These are phyloP conservation scores for Heterodera filipjevi DNA, from an alignment of 2,888 invertebrate species.

Conservation along the genomic window DNA sequence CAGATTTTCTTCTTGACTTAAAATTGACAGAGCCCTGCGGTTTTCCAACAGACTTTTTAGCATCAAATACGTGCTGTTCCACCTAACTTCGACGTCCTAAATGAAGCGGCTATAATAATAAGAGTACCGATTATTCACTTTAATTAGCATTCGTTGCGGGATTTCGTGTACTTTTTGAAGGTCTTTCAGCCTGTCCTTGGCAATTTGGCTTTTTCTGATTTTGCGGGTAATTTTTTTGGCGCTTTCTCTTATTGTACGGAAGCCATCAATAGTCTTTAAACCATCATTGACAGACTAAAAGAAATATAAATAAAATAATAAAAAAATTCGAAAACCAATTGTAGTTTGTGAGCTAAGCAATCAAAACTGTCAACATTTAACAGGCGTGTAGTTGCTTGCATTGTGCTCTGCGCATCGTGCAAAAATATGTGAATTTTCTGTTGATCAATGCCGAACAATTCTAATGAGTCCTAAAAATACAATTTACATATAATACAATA, in stretches of 20 bases:
- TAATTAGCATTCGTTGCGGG: not conserved
- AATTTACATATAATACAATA: not conserved
- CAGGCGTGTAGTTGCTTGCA: not conserved
- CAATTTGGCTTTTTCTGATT: not conserved
- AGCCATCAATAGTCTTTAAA: not conserved
- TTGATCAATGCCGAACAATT: not conserved
- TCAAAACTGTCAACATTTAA: not conserved
- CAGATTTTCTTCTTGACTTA: constrained; percentile 2
- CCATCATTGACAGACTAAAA: not conserved
- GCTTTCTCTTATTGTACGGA: not conserved
- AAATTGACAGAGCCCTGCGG: not conserved
- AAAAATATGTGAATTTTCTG: not conserved
- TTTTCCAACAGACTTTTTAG: not conserved
- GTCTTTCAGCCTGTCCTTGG: not conserved
- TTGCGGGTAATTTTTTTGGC: not conserved
- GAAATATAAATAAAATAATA: not conserved
- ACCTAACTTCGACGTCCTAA: constrained; percentile 18
- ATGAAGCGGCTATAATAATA: too few relatives aligned
- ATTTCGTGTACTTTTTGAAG: not conserved
- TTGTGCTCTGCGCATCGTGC: not conserved
- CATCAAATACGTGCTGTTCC: constrained; percentile 6
- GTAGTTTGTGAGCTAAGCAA: not conserved
- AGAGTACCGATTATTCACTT: too few relatives aligned
- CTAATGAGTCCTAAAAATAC: too few relatives aligned
- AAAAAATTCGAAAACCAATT: not conserved